These are phyloP conservation scores for Protobothrops flavoviridis DNA, from an alignment of 2,113 vertebrate genomes.

Conservation along the genomic window DNA sequence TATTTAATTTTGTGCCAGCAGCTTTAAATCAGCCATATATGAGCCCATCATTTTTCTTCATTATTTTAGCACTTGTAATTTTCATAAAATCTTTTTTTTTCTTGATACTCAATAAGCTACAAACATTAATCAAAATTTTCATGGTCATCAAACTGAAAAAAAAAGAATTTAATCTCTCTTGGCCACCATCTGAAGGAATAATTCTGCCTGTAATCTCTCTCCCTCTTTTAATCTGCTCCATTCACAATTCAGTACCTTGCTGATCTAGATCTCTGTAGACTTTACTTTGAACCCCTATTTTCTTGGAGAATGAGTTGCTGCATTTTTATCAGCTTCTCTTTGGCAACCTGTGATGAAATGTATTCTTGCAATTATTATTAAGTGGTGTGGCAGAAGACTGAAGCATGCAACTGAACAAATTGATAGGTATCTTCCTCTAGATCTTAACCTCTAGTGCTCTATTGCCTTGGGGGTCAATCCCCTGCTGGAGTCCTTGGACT, in stretches of 20 bases:
- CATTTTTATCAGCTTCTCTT: constrained; percentile 10
- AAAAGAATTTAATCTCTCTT: neutral
- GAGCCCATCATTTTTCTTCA: neutral
- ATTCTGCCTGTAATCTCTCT: neutral
- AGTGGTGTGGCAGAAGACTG: constrained; percentile 1
- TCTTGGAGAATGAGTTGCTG: neutral
- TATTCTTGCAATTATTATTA: neutral
- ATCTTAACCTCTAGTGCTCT: neutral
- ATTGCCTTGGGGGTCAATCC: neutral
- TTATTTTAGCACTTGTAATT: neutral
- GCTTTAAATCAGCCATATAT: neutral
- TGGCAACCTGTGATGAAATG: neutral
- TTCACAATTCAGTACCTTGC: neutral
- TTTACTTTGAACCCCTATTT: neutral
- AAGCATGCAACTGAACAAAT: neutral
- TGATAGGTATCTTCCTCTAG: neutral
- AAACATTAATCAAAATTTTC: neutral
- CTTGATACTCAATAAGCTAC: neutral
- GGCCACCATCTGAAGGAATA: neutral
- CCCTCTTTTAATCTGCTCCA: neutral
- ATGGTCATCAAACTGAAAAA: neutral
- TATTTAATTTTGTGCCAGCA: neutral
- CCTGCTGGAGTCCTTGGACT: neutral
- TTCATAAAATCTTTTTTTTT: neutral
- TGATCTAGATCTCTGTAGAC: neutral